phyloP scores from a whole-genome alignment of 2,888 invertebrate species.

The Scaptomyza parva region DNA sequence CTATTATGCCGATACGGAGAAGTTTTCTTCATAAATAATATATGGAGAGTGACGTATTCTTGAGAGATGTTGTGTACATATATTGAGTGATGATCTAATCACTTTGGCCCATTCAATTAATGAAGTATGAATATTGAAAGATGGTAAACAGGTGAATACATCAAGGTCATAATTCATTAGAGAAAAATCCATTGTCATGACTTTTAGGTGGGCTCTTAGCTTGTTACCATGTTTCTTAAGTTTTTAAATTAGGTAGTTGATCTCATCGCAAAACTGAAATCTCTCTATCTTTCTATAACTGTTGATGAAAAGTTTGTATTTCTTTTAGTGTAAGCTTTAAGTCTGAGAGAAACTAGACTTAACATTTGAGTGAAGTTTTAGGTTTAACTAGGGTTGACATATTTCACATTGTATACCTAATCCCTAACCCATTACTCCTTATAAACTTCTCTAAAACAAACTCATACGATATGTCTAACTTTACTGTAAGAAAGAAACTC shows the following conservation, averaged over 20 bases:
- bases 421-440: too few species aligned
- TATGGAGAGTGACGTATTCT: neutral
- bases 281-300: too few species aligned
- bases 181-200: conserved; percentile 18
- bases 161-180: conserved; percentile 5
- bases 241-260: neutral
- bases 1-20: neutral
- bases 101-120: conserved; percentile 18
- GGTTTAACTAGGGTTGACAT: too few species aligned
- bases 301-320: too few species aligned
- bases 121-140: conserved; percentile 14
- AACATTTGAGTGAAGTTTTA: too few species aligned
- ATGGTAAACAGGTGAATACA: conserved; percentile 13
- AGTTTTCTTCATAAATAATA: neutral
- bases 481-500: neutral
- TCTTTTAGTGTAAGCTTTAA: too few species aligned
- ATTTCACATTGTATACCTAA: too few species aligned
- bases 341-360: too few species aligned
- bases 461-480: too few species aligned
- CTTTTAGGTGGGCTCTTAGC: conserved; percentile 3
- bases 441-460: too few species aligned
- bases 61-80: conserved; percentile 1
- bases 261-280: neutral
- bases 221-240: neutral
- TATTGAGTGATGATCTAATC: conserved; percentile 44